Evolutionary conservation across 2,797 vertebrate genomes (phyloP), one percentile per base, ranked within the genome.

Genomic region (Hipposideros larvatus): DNA sequence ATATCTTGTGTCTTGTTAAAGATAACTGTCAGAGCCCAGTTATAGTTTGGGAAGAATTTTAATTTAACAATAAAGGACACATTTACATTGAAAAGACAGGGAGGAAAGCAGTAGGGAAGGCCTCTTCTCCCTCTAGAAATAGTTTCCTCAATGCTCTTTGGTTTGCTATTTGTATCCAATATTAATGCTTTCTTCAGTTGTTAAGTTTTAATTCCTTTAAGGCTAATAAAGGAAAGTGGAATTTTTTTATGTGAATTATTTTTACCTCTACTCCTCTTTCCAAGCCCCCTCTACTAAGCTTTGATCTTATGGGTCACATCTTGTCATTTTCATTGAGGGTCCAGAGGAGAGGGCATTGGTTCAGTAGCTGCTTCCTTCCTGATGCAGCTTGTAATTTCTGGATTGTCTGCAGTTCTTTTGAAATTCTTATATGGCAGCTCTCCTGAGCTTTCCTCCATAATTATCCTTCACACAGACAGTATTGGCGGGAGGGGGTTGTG

Each of bases 281-380:
- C 21, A 46, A 65, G 4, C 26, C 3, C 15, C 55, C 34, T 59
- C 34, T 57, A 34, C 18, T 91, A n/a, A 16, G 68, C 78, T 92
- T 88, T 89, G 78, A 92, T 77, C 53, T 88, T n/a, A 11, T 11
- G 43, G 28, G 14, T 93, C 87, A 18, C 51, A 14, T 48, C 82
- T 71, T 55, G 41, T 88, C 90, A 57, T 87, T 75, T 75, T 92
- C 61, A 43, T 41, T 26, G 26, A 92, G 74, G 34, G 43, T 88
- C 55, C 53, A 55, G 74, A 63, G 70, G 90, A 74, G 71, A 53
- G 19, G 91, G 46, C 24, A 31, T 24, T 57, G n/a, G 43, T 74
- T 87, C 13, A 26, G 11, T 41, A 65, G n/a, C 94, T 15, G 5
- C 41, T 90, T 88, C 77, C 63, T 97, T 95, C 53, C 96, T 93